A percentile compares a stretch with the other conserved stretches of the same genome.
phyloP scores from a whole-genome alignment of 2,888 invertebrate species.

The Macrophya annulata region DNA sequence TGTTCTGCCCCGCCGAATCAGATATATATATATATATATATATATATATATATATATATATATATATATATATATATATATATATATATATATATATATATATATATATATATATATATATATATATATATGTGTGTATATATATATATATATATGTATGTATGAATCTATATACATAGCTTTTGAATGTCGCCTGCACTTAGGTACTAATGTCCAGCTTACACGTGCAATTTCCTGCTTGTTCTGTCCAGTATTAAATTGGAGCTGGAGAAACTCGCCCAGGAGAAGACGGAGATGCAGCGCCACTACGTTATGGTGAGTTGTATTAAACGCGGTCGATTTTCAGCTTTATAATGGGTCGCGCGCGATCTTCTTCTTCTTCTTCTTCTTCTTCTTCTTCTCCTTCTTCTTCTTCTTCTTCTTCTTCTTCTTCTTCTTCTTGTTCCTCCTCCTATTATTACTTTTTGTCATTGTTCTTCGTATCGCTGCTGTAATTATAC shows the following conservation, averaged over 20 bases:
- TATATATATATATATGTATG: slow-evolving; percentile 39
- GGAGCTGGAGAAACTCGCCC: slow-evolving; percentile 92
- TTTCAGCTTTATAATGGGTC: slow-evolving; percentile 26
- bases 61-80: slow-evolving; percentile 37
- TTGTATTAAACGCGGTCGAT: slow-evolving; percentile 63
- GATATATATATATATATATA: background rate
- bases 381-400: too few species aligned
- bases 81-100: slow-evolving; percentile 44
- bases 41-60: slow-evolving; percentile 43
- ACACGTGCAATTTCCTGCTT: slow-evolving; percentile 76
- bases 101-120: slow-evolving; percentile 39
- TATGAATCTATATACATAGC: slow-evolving; percentile 58
- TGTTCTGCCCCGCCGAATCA: slow-evolving; percentile 13
- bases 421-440: background rate
- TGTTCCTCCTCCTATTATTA: background rate
- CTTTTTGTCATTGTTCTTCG: background rate
- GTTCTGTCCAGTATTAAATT: slow-evolving; percentile 86
- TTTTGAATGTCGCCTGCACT: slow-evolving; percentile 74
- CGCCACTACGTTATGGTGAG: slow-evolving; percentile 94
- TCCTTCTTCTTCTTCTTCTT: background rate
- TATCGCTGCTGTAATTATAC: too few species aligned
- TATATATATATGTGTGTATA: slow-evolving; percentile 38
- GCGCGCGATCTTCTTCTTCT: slow-evolving; percentile 22
- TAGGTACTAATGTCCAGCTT: slow-evolving; percentile 73
- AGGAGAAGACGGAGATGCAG: slow-evolving; percentile 94